Conservation (phyloP, 2,113 vertebrate genomes). For the Macrotus californicus region DNA sequence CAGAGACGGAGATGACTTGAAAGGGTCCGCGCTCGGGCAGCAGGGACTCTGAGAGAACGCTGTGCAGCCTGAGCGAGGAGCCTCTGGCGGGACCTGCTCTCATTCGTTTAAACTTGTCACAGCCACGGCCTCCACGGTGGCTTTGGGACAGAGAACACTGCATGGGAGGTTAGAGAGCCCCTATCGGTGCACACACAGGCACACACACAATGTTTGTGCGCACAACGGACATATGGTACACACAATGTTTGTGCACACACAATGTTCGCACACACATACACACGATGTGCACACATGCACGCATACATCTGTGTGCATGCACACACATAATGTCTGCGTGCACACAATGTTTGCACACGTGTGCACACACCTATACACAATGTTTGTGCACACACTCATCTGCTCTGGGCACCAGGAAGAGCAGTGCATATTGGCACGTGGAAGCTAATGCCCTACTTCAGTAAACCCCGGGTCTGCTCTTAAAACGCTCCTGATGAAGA, state of each 20-base stretch:
- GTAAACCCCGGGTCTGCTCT: background rate
- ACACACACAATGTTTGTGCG: background rate
- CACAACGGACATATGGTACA: too few species aligned
- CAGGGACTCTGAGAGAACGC: background rate
- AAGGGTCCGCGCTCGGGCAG: rapidly evolving
- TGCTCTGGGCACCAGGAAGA: background rate
- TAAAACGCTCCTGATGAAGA: background rate
- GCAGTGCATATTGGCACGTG: rapidly evolving
- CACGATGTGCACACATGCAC: background rate
- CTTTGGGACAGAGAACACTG: background rate
- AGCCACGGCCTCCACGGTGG: rapidly evolving
- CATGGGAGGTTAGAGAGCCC: background rate
- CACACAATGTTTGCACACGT: background rate
- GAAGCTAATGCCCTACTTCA: background rate
- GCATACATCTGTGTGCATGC: background rate
- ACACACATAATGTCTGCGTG: background rate
- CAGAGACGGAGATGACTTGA: rapidly evolving
- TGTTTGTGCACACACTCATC: background rate
- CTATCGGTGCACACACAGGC: rapidly evolving
- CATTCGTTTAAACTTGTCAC: rapidly evolving
- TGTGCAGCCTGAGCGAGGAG: rapidly evolving
- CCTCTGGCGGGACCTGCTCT: background rate
- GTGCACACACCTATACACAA: too few species aligned
- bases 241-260: too few species aligned
- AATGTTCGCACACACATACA: too few species aligned